These are phyloP conservation scores for Lumbricus terrestris DNA, from an alignment of 2,888 invertebrate genomes.

Conservation along the genomic window DNA sequence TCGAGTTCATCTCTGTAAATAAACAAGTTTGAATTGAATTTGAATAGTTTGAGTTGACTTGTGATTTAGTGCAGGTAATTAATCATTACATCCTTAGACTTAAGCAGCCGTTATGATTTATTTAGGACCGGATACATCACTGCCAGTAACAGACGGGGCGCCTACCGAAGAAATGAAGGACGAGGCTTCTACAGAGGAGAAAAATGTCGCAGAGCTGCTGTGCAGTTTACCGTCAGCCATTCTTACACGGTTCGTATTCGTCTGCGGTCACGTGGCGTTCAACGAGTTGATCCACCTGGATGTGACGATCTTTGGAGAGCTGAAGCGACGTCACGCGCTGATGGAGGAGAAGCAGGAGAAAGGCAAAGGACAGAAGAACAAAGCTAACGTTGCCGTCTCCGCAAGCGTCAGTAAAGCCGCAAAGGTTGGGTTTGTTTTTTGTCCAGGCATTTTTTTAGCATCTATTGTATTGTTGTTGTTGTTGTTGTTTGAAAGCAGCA, in stretches of 20 bases:
- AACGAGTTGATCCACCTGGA: constrained; percentile 81
- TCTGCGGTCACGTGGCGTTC: constrained; percentile 75
- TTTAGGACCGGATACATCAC: background rate
- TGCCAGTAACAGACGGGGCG: background rate
- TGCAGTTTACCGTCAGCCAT: constrained; percentile 33
- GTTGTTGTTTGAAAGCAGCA: no score
- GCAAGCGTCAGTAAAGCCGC: constrained; percentile 17
- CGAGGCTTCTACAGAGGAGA: background rate
- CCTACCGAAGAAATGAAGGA: background rate
- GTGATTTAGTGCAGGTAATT: background rate
- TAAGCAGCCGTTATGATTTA: background rate
- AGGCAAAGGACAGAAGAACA: constrained; percentile 27
- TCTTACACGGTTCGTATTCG: constrained; percentile 62
- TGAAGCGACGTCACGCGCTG: constrained; percentile 69
- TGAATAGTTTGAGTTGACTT: background rate
- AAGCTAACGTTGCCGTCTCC: background rate
- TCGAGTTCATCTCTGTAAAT: no score
- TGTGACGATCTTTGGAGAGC: constrained; percentile 77
- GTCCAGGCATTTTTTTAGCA: background rate
- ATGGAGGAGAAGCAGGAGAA: constrained; percentile 53
- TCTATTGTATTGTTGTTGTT: no score
- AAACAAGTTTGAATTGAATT: no score
- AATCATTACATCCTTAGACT: background rate
- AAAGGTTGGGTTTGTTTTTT: constrained; percentile 18
- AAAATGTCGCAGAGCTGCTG: background rate